Evolutionary conservation across 2,797 vertebrate species (phyloP), one percentile per base, ranked within the genome.

Genomic region (Enteromius argenteus): DNA sequence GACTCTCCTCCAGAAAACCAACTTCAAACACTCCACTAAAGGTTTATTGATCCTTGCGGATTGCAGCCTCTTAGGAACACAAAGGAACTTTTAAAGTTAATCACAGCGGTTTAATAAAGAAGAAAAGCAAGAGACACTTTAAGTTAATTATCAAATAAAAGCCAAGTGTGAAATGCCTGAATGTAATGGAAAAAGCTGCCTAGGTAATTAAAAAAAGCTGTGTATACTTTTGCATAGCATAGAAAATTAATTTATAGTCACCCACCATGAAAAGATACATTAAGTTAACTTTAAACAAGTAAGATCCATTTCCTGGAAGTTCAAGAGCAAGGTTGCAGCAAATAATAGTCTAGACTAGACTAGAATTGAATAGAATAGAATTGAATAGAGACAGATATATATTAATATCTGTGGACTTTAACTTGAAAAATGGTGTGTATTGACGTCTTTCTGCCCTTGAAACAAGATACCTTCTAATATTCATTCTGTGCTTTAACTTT

Each of bases 61-160:
- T 72, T 73, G 56, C 72, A 81, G 23, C 84, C 82, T 81, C 67
- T 79, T 75, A 86, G 87, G 81, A 90, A 91, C 80, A 79, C 72
- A 69, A 85, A 84, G 82, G 73, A 89, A 87, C 87, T 86, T 84
- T 62, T 79, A 85, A 68, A 86, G 92, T 88, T 83, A 91, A 93
- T 92, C 88, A 89, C 86, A 77, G 15, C 27, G 79, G 90, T 93
- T 93, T 88, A 91, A 93, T 92, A 90, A 89, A 81, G 56, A 49
- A 6, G 53, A 75, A 88, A 90, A 92, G 90, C 88, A 89, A 89
- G 86, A 92, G 85, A 56, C 32, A 77, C 86, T 79, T 89, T 64
- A 71, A 90, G 87, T 92, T 94, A 88, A 93, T 94, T 91, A 93
- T 77, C 86, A 90, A 89, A 91, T 91, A 90, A 92, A 92, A 87